Conservation (phyloP, 2,797 vertebrate genomes). For the Pseudocheirus occidentalis region DNA sequence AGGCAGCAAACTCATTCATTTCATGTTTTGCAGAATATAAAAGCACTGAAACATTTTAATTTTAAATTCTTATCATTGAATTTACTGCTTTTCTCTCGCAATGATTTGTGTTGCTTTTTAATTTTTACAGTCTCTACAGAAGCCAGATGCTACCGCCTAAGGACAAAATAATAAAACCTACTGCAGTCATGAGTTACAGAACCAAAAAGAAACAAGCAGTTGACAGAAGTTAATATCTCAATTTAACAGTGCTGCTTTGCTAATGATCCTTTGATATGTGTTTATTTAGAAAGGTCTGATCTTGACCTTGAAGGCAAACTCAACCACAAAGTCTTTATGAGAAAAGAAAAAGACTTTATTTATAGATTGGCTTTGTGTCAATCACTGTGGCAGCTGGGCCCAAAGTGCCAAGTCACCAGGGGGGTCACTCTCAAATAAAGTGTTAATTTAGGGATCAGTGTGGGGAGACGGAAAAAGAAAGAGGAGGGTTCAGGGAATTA, state of each 20-base stretch:
- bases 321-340: slow-evolving; percentile 89
- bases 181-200: slow-evolving; percentile 85
- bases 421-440: slow-evolving; percentile 32
- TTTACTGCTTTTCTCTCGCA: slow-evolving; percentile 87
- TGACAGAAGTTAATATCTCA: slow-evolving; percentile 90
- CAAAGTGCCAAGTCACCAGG: slow-evolving; percentile 61
- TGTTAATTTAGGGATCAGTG: neutral
- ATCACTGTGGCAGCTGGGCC: slow-evolving; percentile 88
- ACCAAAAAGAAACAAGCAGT: slow-evolving; percentile 83
- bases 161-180: slow-evolving; percentile 88
- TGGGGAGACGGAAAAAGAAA: neutral
- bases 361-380: slow-evolving; percentile 94
- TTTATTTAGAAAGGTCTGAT: slow-evolving; percentile 90
- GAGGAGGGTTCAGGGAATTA: neutral
- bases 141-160: slow-evolving; percentile 87
- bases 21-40: slow-evolving; percentile 83
- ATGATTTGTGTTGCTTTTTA: slow-evolving; percentile 90
- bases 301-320: slow-evolving; percentile 94
- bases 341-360: slow-evolving; percentile 91
- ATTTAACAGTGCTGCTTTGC: slow-evolving; percentile 89
- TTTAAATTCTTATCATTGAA: slow-evolving; percentile 88
- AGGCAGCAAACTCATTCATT: slow-evolving; percentile 82
- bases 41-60: slow-evolving; percentile 86
- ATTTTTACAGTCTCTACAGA: slow-evolving; percentile 89
- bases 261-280: slow-evolving; percentile 90